phyloP scores from a whole-genome alignment of 2,113 vertebrate genomes.

The Hypocryptadius cinnamomeus region DNA sequence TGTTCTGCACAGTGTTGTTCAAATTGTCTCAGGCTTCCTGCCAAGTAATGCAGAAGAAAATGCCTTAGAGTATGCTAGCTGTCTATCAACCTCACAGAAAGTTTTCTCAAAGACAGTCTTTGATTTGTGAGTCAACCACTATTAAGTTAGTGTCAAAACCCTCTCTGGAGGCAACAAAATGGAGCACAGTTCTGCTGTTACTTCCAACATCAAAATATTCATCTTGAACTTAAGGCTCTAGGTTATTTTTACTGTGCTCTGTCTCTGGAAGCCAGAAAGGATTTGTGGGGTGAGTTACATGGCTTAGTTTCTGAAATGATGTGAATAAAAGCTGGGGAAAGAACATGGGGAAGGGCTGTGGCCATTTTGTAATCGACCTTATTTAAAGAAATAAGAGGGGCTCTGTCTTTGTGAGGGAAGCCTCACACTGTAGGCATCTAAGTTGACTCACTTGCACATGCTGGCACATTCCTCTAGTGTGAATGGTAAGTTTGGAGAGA shows the following conservation, averaged over 20 bases:
- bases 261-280: neutral
- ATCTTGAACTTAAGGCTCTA: neutral
- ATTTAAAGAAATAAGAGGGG: neutral
- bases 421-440: neutral
- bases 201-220: neutral
- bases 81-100: constrained; percentile 35
- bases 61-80: constrained; percentile 48
- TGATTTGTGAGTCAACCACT: constrained; percentile 39
- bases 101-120: constrained; percentile 47
- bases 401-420: neutral
- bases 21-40: constrained; percentile 64
- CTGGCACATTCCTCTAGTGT: neutral
- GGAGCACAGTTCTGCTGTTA: neutral
- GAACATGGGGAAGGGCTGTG: neutral
- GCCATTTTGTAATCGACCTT: neutral
- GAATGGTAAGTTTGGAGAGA: neutral
- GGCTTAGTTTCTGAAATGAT: neutral
- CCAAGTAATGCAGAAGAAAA: constrained; percentile 64
- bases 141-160: neutral
- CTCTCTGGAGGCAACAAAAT: neutral
- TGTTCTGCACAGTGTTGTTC: constrained; percentile 59
- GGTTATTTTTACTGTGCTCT: neutral
- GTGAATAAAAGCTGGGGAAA: neutral
- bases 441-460: neutral
- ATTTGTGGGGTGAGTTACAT: neutral